A percentile compares a stretch with the other conserved stretches of the same genome.
Evolutionary conservation across 2,797 vertebrate genomes (phyloP).

Genomic region (Sebastes steindachneri): DNA sequence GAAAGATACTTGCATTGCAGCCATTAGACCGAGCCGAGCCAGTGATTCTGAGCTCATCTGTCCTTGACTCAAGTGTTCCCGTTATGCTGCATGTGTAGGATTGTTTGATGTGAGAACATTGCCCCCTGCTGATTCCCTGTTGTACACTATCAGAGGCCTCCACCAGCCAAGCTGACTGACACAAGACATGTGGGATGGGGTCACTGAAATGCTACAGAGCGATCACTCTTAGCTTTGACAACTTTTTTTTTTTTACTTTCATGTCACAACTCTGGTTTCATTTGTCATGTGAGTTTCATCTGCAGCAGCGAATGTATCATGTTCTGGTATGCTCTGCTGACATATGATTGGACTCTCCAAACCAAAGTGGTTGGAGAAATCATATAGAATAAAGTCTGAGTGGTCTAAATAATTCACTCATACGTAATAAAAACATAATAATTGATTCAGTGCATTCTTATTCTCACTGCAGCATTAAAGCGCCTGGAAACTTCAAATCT

Average conservation of each 20-base stretch:
- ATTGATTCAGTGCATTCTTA: conserved; percentile 17
- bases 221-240: conserved; percentile 41
- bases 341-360: background rate
- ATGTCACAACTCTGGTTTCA: background rate
- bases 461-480: conserved; percentile 23
- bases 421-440: conserved; percentile 22
- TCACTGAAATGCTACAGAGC: conserved; percentile 29
- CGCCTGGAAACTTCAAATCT: conserved; percentile 13
- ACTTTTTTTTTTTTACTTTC: conserved; percentile 9
- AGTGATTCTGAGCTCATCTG: conserved; percentile 55
- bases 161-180: conserved; percentile 46
- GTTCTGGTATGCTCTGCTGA: background rate
- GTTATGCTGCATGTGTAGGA: conserved; percentile 29
- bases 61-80: conserved; percentile 57
- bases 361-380: background rate
- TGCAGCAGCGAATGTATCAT: background rate
- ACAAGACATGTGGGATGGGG: conserved; percentile 33
- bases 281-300: background rate
- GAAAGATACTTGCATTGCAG: conserved; percentile 51
- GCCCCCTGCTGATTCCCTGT: conserved; percentile 80
- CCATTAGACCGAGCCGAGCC: conserved; percentile 41
- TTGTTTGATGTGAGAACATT: conserved; percentile 81
- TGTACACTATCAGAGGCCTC: conserved; percentile 37
- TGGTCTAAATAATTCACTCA: conserved; percentile 25
- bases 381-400: conserved; percentile 2